phyloP scores from a whole-genome alignment of 2,797 vertebrate species.

The Vespertilio murinus region DNA sequence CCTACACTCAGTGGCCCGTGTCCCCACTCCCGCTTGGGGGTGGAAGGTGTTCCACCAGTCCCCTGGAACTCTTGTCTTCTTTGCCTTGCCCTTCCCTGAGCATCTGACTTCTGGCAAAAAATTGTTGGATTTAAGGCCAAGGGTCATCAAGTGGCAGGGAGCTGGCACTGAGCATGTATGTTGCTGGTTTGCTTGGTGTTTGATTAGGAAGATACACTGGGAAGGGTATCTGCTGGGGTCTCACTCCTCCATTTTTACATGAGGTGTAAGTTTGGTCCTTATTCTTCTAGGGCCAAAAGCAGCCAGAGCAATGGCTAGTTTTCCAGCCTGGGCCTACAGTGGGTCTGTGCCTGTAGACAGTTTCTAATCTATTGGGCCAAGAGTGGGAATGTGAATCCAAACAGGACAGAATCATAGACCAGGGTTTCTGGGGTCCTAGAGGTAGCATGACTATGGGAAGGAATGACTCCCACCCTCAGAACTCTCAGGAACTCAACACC shows the following conservation, averaged over 20 bases:
- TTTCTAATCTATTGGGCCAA: conserved; percentile 4
- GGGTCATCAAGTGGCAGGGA: conserved; percentile 40
- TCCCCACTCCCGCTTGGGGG: background rate
- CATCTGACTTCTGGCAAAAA: conserved; percentile 61
- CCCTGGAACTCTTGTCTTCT: conserved; percentile 64
- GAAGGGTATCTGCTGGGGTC: conserved; percentile 4
- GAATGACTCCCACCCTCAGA: conserved; percentile 36
- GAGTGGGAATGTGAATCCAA: background rate
- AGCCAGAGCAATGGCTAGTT: conserved; percentile 8
- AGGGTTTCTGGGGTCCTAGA: background rate
- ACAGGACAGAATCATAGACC: background rate
- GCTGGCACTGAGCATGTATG: conserved; percentile 13
- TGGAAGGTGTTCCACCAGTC: conserved; percentile 39
- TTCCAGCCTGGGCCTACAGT: background rate
- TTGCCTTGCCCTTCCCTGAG: conserved; percentile 61
- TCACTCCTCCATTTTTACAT: background rate
- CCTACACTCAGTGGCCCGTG: conserved; percentile 3
- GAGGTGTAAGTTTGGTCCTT: conserved; percentile 7
- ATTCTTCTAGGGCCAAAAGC: conserved; percentile 44
- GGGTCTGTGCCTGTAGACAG: background rate
- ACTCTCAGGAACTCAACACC: conserved; percentile 57
- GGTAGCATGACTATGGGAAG: background rate
- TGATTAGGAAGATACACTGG: conserved; percentile 36
- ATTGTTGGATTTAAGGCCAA: conserved; percentile 64
- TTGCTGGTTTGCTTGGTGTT: conserved; percentile 15